phyloP scores from a whole-genome alignment of 2,113 vertebrate species.

The Tamias sibiricus region DNA sequence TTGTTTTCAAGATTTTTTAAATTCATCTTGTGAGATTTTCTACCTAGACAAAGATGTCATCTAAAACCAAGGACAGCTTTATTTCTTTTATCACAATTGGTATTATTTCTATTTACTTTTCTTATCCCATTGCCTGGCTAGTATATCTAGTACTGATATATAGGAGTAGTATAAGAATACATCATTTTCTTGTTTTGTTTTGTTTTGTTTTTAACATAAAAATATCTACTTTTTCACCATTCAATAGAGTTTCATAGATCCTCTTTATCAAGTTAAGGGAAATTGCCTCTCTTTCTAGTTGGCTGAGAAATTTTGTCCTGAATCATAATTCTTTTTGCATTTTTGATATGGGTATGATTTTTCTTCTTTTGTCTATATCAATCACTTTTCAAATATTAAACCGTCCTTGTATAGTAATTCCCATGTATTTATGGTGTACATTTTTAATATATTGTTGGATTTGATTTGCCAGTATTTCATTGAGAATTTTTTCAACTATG shows the following conservation, averaged over 20 bases:
- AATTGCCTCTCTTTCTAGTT: neutral
- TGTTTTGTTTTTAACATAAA: neutral
- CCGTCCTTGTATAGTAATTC: neutral
- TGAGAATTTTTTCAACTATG: neutral
- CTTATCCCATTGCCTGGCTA: neutral
- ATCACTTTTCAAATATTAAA: neutral
- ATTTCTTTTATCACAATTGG: neutral
- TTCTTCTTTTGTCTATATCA: neutral
- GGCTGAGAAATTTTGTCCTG: neutral
- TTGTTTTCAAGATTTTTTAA: neutral
- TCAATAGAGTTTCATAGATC: neutral
- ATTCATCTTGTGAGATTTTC: neutral
- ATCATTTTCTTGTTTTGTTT: neutral
- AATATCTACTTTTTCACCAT: neutral
- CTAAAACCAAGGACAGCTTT: neutral
- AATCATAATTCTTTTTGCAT: neutral
- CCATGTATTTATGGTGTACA: neutral
- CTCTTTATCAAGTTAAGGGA: neutral
- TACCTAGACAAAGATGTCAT: neutral
- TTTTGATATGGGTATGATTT: neutral
- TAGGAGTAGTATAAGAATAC: neutral
- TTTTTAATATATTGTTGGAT: neutral
- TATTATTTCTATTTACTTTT: neutral
- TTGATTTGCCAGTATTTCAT: neutral
- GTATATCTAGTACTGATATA: neutral